Conservation (phyloP, 2,888 invertebrate species). For the Panorpa germanica region DNA sequence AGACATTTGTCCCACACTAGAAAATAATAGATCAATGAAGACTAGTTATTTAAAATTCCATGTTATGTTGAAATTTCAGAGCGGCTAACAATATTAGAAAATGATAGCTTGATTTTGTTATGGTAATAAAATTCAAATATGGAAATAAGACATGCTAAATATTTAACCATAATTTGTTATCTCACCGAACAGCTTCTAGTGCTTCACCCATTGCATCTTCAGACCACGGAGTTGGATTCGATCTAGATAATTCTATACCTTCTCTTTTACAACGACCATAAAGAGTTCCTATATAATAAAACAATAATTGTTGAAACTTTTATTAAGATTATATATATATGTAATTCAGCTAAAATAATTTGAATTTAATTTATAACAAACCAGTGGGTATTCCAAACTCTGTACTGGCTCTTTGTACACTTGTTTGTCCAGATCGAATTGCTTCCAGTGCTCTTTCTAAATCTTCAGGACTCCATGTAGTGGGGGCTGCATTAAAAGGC, state of each 20-base stretch:
- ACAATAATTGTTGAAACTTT: slow-evolving; percentile 2
- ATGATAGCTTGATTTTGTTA: slow-evolving; percentile 3
- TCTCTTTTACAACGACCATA: slow-evolving; percentile 80
- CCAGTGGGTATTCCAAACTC: slow-evolving; percentile 77
- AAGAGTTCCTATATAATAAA: slow-evolving; percentile 40
- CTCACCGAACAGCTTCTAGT: slow-evolving; percentile 67
- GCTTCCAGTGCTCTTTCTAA: slow-evolving; percentile 63
- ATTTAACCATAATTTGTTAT: slow-evolving; percentile 7
- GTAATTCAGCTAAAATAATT: background rate
- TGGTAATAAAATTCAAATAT: slow-evolving; percentile 4
- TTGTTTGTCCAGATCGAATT: slow-evolving; percentile 60
- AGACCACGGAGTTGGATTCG: slow-evolving; percentile 88
- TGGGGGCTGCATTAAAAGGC: slow-evolving; percentile 81
- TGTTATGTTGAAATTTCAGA: too few relatives aligned
- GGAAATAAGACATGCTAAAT: too few relatives aligned
- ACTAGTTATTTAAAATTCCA: too few relatives aligned
- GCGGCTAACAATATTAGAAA: slow-evolving; percentile 2
- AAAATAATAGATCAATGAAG: slow-evolving; percentile 15
- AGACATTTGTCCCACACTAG: slow-evolving; percentile 76
- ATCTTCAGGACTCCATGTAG: slow-evolving; percentile 73
- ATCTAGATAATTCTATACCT: slow-evolving; percentile 73
- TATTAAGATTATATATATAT: slow-evolving; percentile 7
- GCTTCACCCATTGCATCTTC: slow-evolving; percentile 86
- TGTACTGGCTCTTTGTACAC: slow-evolving; percentile 71
- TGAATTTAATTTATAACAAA: slow-evolving; percentile 16